phyloP scores from a whole-genome alignment of 2,113 vertebrate genomes.

The Aphelocoma coerulescens region DNA sequence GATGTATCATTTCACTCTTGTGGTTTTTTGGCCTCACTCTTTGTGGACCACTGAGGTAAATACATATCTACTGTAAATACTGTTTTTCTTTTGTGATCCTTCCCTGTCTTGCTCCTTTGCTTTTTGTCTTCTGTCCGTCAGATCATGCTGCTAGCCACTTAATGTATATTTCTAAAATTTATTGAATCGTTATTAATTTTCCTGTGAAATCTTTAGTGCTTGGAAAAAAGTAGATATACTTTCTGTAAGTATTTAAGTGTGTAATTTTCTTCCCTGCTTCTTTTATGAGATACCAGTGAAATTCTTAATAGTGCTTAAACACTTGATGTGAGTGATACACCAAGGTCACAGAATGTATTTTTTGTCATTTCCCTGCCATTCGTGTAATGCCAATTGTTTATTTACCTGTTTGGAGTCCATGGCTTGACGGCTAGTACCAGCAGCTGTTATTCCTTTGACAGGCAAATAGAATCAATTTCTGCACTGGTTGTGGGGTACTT shows the following conservation, averaged over 20 bases:
- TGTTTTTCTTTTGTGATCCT: not conserved
- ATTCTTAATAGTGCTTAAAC: not conserved
- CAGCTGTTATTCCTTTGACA: not conserved
- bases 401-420: not conserved
- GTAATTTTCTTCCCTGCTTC: not conserved
- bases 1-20: constrained; percentile 91
- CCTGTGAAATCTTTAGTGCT: not conserved
- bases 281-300: not conserved
- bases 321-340: not conserved
- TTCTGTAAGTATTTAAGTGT: not conserved
- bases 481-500: not conserved
- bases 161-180: not conserved
- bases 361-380: not conserved
- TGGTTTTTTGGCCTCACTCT: constrained; percentile 98
- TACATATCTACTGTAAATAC: not conserved
- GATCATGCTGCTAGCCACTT: not conserved
- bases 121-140: not conserved
- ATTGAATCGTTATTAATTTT: not conserved
- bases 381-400: not conserved
- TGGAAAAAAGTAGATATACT: not conserved
- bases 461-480: not conserved
- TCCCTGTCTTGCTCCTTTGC: not conserved
- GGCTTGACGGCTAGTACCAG: not conserved
- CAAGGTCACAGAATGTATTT: not conserved
- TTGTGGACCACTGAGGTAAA: constrained; percentile 96